Conservation (phyloP, 2,888 invertebrate genomes). For the Sphaerolaimus hirsutus region DNA sequence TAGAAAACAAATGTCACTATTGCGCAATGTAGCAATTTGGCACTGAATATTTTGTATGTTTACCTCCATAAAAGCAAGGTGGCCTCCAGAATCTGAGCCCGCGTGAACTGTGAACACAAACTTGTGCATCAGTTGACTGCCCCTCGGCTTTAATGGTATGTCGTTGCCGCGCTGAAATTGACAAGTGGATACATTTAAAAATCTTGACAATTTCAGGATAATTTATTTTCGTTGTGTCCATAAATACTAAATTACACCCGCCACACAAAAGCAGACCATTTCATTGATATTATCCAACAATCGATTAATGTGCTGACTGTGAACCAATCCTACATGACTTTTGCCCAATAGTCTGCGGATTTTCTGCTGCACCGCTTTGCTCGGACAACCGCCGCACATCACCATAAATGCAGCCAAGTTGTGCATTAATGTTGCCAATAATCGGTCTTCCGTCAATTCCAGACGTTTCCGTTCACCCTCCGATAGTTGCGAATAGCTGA, state of each 20-base stretch:
- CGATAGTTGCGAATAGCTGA: conserved; percentile 16
- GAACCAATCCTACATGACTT: conserved; percentile 86
- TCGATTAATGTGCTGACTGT: conserved; percentile 88
- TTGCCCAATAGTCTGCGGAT: conserved; percentile 75
- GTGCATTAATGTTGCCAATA: conserved; percentile 77
- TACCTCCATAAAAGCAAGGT: conserved; percentile 37
- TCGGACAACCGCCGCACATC: conserved; percentile 20
- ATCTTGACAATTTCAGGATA: background rate
- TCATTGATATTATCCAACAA: conserved; percentile 45
- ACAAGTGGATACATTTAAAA: background rate
- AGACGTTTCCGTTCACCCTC: conserved; percentile 46
- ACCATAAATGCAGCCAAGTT: conserved; percentile 78
- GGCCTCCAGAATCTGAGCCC: conserved; percentile 66
- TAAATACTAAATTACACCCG: background rate
- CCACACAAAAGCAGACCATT: background rate
- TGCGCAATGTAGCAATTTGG: no score
- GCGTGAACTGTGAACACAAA: conserved; percentile 94
- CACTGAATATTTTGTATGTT: background rate
- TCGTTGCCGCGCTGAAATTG: conserved; percentile 68
- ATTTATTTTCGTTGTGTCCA: background rate
- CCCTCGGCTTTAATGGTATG: conserved; percentile 79
- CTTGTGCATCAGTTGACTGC: conserved; percentile 75
- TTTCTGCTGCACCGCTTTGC: conserved; percentile 36
- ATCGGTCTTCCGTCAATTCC: conserved; percentile 86
- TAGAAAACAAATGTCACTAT: no score